Evolutionary conservation across 2,888 invertebrate genomes (phyloP), one percentile per base, ranked within the genome.

Genomic region (Stenurella melanura): DNA sequence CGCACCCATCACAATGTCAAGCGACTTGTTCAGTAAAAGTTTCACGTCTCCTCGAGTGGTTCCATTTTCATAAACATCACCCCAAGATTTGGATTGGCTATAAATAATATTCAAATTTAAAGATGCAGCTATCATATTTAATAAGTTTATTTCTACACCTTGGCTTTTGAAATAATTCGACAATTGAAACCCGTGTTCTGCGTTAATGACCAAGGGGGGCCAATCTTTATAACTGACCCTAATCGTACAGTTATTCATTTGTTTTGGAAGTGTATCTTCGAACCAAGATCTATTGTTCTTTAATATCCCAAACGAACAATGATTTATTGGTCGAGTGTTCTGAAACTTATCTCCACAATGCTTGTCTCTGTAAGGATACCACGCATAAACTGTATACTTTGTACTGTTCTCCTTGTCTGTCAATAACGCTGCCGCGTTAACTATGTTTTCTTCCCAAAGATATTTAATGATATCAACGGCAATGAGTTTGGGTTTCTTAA

Each of bases 131-230:
- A 70, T n/a, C 38, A 70, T 70, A 21, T 70, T 60, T 15, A 70
- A 5, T n/a, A 70, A 26, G 42, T 79, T 80, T 54, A 80, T 57
- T 5, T 75, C 67, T 56, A 81, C 76, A 9, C 64, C 70, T 17
- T 60, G 70, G 19, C 19, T 70, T 12, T n/a, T 38, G 30, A 60
- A 56, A 30, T 70, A 70, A 18, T 38, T 70, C 18, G 70, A 70
- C 19, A 1, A 10, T 17, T 34, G 69, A 12, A 15, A 19, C 0
- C 30, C 69, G 1, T 6, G 0, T 17, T 42, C 21, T 17, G 75
- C 77, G 12, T 70, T 60, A 19, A 81, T 75, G 12, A 81, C 79
- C 34, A 75, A 81, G 1, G 82, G 80, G 10, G 82, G 82, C 79
- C 79, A 80, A 15, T 77, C 60, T n/a, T 79, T 77, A 11, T 80